phyloP scores from a whole-genome alignment of 2,797 vertebrate species.

The Macroramphosus scolopax region DNA sequence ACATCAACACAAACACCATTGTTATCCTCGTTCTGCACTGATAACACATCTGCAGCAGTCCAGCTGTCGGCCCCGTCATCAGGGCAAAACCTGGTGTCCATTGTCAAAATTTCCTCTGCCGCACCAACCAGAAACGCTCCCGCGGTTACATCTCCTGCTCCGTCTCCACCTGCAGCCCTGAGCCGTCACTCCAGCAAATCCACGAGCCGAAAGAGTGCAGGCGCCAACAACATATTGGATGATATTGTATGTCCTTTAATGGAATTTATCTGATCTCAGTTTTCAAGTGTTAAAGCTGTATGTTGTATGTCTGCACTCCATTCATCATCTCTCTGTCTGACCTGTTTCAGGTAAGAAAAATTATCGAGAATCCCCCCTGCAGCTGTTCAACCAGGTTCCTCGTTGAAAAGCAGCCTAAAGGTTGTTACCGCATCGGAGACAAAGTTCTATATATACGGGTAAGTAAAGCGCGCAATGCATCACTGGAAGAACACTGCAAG shows the following conservation, averaged over 20 bases:
- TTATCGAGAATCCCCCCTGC: constrained; percentile 90
- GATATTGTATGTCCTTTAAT: constrained; percentile 81
- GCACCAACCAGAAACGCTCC: constrained; percentile 28
- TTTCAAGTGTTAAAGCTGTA: no score
- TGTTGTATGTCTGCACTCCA: neutral
- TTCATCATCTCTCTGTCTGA: constrained; percentile 10
- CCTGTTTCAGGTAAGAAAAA: constrained; percentile 84
- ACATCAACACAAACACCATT: constrained; percentile 69
- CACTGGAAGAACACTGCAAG: no score
- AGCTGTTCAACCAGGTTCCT: constrained; percentile 87
- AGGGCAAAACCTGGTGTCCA: constrained; percentile 20
- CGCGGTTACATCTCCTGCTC: constrained; percentile 15
- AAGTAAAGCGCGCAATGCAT: constrained; percentile 19
- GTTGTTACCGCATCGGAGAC: constrained; percentile 92
- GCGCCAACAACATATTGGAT: constrained; percentile 81
- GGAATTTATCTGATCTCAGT: no score
- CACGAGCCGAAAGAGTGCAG: constrained; percentile 76
- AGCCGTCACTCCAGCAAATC: constrained; percentile 50
- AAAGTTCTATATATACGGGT: constrained; percentile 84
- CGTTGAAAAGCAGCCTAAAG: constrained; percentile 93
- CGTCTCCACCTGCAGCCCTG: constrained; percentile 25
- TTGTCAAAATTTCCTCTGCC: constrained; percentile 24
- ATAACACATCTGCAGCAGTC: constrained; percentile 37
- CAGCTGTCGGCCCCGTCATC: constrained; percentile 19
- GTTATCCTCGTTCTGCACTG: constrained; percentile 43